Base-by-base conservation (phyloP, 92 coral and sea anemone species). In the Hydrozoanthus gracilis region DNA sequence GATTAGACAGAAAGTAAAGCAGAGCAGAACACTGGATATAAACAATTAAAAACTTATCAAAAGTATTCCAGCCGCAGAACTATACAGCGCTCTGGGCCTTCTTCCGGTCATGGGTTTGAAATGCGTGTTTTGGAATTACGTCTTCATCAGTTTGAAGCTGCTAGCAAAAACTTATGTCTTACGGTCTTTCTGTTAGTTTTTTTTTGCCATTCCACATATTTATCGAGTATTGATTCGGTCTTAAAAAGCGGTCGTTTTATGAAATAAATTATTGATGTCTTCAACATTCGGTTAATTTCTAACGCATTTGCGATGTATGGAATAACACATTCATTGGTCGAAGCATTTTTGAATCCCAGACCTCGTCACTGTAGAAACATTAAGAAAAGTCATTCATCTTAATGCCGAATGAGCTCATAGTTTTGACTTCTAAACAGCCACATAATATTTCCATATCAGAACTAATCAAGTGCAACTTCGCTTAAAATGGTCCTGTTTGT, bases 181-280 rank as follows among this genome's bases (percentile, higher is more conserved):
- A 7, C 13, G 9, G 4, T 17, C 3, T 10, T 20, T 27, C 17
- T 17, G 44, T 2, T 3, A 6, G 12, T 68, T 3, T 7, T 35
- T 13, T 4, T 27, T 9, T 12, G 2, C n/a, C 51, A 7, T 17
- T 65, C 48, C 39, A 62, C 3, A 9, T 67, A 16, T 80, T 27
- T 48, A 68, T 7, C 13, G 27, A 15, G 11, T 51, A 47, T 51
- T 76, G 18, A 65, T 65, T 49, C 66, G n/a, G 13, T 61, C n/a
- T 45, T 79, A 49, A 60, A 79, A 45, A 51, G 51, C 18, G 27
- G 47, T 72, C 5, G 20, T 72, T 72, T 14, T 76, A 44, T 46
- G 3, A 49, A 66, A 80, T 80, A 13, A 80, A 80, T 80, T 62
- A 80, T 80, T 80, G 62, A 80, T 80, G 85, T 80, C 44, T 51